Evolutionary conservation across 2,113 vertebrate genomes (phyloP), one percentile per base, ranked within the genome.

Genomic region (Gobius niger): DNA sequence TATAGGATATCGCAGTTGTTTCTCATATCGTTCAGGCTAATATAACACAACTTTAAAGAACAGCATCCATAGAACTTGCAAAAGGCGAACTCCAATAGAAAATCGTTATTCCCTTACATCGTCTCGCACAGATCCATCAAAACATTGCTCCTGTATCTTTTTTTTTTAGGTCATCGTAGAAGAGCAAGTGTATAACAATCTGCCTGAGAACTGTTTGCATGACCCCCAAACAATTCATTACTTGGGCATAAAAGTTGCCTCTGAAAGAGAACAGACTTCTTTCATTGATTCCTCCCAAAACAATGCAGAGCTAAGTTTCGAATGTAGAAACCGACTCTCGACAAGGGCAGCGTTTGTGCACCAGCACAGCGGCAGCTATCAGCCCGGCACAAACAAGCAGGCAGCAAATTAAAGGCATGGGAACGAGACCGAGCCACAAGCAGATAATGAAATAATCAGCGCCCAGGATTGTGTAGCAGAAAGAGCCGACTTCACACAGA

Each of bases 391-490:
- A 80, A 77, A 80, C 77, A 59, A 34, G 42, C 59, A 63, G 60
- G 44, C 42, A 46, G 57, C 57, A 63, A 63, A 44, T 44, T 42
- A 60, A 60, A 65, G 50, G 44, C 61, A 63, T 64, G 70, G 63
- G 62, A 75, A 73, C 52, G 76, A 68, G 68, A 47, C 56, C 74
- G 64, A 54, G 72, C 44, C 66, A 57, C 54, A 57, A 57, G 54
- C 19, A 57, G 54, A 68, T 77, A 82, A 84, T 84, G 79, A 84
- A 89, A 85, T 85, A 76, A 85, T 63, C 72, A 56, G 63, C 81
- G 76, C 68, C 73, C 89, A 85, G 87, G 79, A 90, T 87, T 90
- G 82, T 81, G 83, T 83, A 81, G 88, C 76, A 61, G 70, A 70
- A 76, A 60, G 75, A 78, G 83, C 82, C 87, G 75, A 78, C 75